A percentile compares a stretch with the other conserved stretches of the same genome.
phyloP scores from a whole-genome alignment of 2,797 vertebrate genomes.

The Anguilla megastoma region DNA sequence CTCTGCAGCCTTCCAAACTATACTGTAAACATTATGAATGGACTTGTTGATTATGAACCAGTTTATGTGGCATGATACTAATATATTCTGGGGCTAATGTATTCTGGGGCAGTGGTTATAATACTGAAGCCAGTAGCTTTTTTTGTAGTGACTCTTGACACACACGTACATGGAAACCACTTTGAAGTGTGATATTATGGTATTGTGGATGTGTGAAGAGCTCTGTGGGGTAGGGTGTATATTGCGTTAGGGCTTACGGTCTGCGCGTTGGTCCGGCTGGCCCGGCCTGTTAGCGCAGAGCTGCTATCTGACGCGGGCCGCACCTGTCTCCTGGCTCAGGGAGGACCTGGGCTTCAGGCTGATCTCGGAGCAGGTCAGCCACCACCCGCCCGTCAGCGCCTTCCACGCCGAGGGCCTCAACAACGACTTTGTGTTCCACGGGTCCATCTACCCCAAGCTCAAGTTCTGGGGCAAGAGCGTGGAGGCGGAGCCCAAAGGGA shows the following conservation, averaged over 20 bases:
- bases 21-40: no score
- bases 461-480: slow-evolving; percentile 99
- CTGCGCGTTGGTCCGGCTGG: no score
- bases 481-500: slow-evolving; percentile 94
- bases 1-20: no score
- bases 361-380: slow-evolving; percentile 96
- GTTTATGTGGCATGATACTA: no score
- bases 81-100: no score
- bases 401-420: slow-evolving; percentile 93
- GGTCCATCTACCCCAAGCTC: slow-evolving; percentile 96
- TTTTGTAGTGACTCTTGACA: no score
- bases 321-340: slow-evolving; percentile 64
- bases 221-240: no score
- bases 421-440: slow-evolving; percentile 93
- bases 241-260: no score
- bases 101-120: no score
- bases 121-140: no score
- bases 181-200: background rate
- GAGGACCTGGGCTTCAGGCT: slow-evolving; percentile 95
- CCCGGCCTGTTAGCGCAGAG: background rate
- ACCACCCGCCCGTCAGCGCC: slow-evolving; percentile 96
- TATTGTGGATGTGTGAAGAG: background rate
- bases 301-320: background rate
- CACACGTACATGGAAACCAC: background rate
- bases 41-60: no score